Conservation (phyloP, 2,797 vertebrate genomes). For the Strix occidentalis region DNA sequence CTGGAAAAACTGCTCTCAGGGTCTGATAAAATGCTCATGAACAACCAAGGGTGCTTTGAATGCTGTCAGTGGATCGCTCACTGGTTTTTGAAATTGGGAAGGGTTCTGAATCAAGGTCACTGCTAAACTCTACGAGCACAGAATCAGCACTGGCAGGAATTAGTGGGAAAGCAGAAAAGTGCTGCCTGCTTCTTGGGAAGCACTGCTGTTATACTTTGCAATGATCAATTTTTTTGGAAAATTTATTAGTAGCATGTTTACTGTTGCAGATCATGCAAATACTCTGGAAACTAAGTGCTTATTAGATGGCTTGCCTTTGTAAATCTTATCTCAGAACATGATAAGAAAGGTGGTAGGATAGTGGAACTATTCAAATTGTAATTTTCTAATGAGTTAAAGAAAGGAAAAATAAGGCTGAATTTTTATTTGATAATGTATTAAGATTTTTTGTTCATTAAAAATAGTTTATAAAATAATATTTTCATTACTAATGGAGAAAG, state of each 20-base stretch:
- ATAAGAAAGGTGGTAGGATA: not conserved
- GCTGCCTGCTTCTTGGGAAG: not conserved
- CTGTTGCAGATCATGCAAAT: not conserved
- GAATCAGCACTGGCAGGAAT: not conserved
- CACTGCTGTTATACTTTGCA: not conserved
- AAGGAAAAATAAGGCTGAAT: not conserved
- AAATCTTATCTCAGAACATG: not conserved
- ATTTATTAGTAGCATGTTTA: not conserved
- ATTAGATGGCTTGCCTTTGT: not conserved
- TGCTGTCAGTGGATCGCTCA: not conserved
- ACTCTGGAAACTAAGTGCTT: accelerated
- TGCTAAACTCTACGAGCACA: not conserved
- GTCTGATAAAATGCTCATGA: not conserved
- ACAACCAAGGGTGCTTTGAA: not conserved
- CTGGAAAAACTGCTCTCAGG: not conserved
- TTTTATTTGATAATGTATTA: not conserved
- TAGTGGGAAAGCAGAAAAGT: not conserved
- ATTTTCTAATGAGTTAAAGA: not conserved
- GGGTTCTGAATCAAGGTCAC: not conserved
- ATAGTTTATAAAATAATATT: not conserved
- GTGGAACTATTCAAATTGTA: not conserved
- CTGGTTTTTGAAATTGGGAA: not conserved
- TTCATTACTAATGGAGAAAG: not conserved
- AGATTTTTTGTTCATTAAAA: not conserved
- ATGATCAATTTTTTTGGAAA: not conserved